Conservation (phyloP, 2,797 vertebrate species). For the Oryzias dopingdopingensis region DNA sequence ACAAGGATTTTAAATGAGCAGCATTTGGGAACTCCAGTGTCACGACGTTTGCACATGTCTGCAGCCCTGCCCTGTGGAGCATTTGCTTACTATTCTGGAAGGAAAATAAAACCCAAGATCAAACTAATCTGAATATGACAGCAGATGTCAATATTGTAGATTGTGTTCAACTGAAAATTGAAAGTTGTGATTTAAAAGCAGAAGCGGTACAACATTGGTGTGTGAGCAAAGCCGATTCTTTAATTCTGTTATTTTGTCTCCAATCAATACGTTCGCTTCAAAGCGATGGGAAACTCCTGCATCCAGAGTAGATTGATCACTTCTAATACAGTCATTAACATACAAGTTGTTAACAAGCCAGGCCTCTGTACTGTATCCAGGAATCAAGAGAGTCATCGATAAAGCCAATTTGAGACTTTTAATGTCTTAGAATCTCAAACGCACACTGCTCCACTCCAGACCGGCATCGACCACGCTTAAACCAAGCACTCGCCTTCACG, state of each 20-base stretch:
- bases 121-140: neutral
- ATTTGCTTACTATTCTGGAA: neutral
- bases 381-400: conserved; percentile 75
- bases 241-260: conserved; percentile 73
- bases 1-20: too few species aligned
- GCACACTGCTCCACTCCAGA: conserved; percentile 44
- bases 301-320: conserved; percentile 77
- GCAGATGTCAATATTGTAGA: conserved; percentile 12
- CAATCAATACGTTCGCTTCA: conserved; percentile 75
- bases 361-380: conserved; percentile 72
- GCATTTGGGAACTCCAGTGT: too few species aligned
- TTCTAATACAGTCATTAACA: conserved; percentile 80
- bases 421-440: conserved; percentile 67
- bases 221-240: conserved; percentile 58
- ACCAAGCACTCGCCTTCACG: conserved; percentile 37
- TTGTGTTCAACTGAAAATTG: conserved; percentile 11
- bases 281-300: conserved; percentile 71
- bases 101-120: neutral
- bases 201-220: conserved; percentile 30
- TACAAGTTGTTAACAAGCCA: conserved; percentile 81
- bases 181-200: conserved; percentile 23
- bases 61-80: too few species aligned
- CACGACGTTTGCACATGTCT: too few species aligned
- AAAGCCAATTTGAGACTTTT: conserved; percentile 70
- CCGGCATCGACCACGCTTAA: conserved; percentile 51